Conservation (phyloP, 2,888 invertebrate genomes). For the Liopterus haemorrhoidalis region DNA sequence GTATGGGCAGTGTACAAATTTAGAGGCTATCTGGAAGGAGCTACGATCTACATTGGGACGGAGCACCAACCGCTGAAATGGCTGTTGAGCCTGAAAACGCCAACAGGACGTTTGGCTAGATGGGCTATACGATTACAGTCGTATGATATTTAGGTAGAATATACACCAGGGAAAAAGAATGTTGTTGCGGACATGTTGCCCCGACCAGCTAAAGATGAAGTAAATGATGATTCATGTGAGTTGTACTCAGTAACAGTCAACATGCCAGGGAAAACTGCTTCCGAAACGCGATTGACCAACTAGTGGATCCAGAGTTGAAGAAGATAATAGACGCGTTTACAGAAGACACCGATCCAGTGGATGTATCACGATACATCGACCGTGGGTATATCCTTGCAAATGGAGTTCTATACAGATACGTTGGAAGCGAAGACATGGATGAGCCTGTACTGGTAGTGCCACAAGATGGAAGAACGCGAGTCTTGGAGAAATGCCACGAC, state of each 20-base stretch:
- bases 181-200: no score
- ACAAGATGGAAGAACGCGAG: conserved; percentile 20
- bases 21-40: no score
- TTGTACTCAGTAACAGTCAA: background rate
- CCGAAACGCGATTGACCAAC: conserved; percentile 12
- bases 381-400: conserved; percentile 17
- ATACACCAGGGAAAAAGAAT: no score
- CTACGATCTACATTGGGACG: no score
- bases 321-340: conserved; percentile 17
- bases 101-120: no score
- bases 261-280: conserved; percentile 3
- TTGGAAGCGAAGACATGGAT: conserved; percentile 15
- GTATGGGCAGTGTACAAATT: no score
- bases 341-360: conserved; percentile 11
- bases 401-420: conserved; percentile 23
- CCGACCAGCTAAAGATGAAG: no score
- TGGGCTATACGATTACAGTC: no score
- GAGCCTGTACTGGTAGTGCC: conserved; percentile 28
- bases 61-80: no score
- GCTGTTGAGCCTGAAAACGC: no score
- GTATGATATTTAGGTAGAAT: no score
- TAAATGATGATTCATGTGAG: background rate
- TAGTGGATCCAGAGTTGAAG: conserved; percentile 21
- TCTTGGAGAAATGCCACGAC: conserved; percentile 38
- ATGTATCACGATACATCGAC: conserved; percentile 5